Evolutionary conservation across 1,140 invertebrate genomes (phyloP).

Genomic region (Ostrea edulis): DNA sequence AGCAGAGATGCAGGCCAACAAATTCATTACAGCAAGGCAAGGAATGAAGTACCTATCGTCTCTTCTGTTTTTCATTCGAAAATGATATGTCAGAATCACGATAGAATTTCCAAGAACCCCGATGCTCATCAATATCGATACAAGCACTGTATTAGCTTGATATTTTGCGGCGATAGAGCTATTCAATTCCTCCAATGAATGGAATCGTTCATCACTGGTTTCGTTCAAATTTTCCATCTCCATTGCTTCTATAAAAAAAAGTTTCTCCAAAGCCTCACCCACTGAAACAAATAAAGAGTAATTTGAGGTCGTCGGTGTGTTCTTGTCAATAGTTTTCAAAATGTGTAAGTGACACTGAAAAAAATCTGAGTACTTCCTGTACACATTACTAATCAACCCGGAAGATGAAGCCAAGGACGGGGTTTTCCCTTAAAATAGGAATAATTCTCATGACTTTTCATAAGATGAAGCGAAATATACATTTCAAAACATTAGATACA

Average conservation of each 20-base stretch:
- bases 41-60: constrained; percentile 32
- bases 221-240: not conserved
- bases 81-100: constrained; percentile 23
- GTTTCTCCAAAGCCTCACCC: not conserved
- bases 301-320: not conserved
- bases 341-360: not conserved
- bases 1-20: not conserved
- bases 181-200: not conserved
- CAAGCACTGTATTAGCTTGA: not conserved
- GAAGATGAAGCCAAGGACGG: not conserved
- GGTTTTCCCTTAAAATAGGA: not conserved
- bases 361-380: not conserved
- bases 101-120: not conserved
- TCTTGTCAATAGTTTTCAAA: not conserved
- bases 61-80: constrained; percentile 27
- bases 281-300: not conserved
- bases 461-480: too few relatives aligned
- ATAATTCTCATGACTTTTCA: too few relatives aligned
- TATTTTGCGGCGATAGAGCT: not conserved
- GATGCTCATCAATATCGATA: constrained; percentile 28
- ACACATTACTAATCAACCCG: not conserved
- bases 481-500: too few relatives aligned
- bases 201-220: not conserved
- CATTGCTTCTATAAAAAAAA: not conserved
- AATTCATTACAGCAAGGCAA: not conserved